Base-by-base conservation (phyloP, 2,888 invertebrate species). In the Hipparchia sbordonii region DNA sequence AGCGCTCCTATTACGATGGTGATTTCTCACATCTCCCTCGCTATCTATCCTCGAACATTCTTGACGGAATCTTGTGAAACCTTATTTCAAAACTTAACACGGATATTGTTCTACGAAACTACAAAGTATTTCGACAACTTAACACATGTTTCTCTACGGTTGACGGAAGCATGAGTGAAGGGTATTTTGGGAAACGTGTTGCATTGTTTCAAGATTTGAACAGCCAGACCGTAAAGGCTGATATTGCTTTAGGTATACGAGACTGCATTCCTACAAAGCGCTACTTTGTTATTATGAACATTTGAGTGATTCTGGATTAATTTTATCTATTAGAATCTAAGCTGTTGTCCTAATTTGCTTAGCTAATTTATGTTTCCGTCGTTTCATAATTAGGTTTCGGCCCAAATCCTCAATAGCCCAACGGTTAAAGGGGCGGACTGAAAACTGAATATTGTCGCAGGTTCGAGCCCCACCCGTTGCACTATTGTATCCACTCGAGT, bases 161-260 rank as follows among this genome's bases (percentile, higher is more conserved):
- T 67, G 66, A 70, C 69, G 71, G 73, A 75, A 69, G 56, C 46
- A 56, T n/a, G 69, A 66, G 59, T 60, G 59, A 65, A 45, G 70
- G 13, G 12, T 66, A 71, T 73, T 70, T 73, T n/a, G 46, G 71
- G 69, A 73, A 75, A 69, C 56, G 56, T 69, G 71, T 71, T 71
- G 63, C 69, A 56, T 75, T 75, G 75, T 75, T 75, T 48, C 52
- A 59, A 54, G 61, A 71, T 51, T 60, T 56, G 48, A 71, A 59
- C 67, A 59, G 69, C 52, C 66, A 62, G 73, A 69, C 62, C 63
- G 73, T 73, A 71, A 71, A 75, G 66, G 57, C 39, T 33, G 61
- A 39, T 23, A 69, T 60, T 39, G 56, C 51, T 72, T 68, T 73
- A n/a, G n/a, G n/a, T n/a, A 60, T 71, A 65, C 63, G 61, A 51